Conservation (phyloP, 2,113 vertebrate species). For the Paradisaea rubra region DNA sequence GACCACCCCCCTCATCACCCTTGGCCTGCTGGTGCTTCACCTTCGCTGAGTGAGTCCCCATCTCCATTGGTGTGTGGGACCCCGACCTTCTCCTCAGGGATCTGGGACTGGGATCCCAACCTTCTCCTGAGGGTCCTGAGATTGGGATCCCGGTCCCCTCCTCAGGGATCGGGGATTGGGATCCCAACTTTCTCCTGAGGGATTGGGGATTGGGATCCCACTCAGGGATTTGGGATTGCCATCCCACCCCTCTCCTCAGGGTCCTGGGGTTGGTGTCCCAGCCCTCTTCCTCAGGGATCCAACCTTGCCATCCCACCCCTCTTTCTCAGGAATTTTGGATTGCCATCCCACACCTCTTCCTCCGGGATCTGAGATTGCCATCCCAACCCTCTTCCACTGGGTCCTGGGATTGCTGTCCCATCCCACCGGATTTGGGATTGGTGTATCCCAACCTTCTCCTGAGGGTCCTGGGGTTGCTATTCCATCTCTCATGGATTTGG, state of each 20-base stretch:
- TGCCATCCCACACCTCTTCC: not conserved
- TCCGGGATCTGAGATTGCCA: not conserved
- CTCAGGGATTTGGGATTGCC: not conserved
- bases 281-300: too few species aligned
- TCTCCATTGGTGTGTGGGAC: not conserved
- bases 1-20: not conserved
- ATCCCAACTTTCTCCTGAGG: not conserved
- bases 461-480: too few species aligned
- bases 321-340: not conserved
- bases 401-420: not conserved
- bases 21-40: not conserved
- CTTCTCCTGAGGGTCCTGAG: not conserved
- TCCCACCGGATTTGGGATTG: not conserved
- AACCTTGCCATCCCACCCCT: too few species aligned
- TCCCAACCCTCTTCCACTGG: too few species aligned
- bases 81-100: not conserved
- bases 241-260: not conserved
- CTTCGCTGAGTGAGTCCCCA: not conserved
- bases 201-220: not conserved
- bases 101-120: fast-evolving
- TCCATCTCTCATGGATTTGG: not conserved
- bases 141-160: not conserved
- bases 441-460: too few species aligned
- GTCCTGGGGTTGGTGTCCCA: not conserved
- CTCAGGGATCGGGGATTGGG: not conserved